Percentiles rank a stretch among this genome's conserved stretches.
phyloP scores from a whole-genome alignment of 2,888 invertebrate species.

The Punctoribates punctum region DNA sequence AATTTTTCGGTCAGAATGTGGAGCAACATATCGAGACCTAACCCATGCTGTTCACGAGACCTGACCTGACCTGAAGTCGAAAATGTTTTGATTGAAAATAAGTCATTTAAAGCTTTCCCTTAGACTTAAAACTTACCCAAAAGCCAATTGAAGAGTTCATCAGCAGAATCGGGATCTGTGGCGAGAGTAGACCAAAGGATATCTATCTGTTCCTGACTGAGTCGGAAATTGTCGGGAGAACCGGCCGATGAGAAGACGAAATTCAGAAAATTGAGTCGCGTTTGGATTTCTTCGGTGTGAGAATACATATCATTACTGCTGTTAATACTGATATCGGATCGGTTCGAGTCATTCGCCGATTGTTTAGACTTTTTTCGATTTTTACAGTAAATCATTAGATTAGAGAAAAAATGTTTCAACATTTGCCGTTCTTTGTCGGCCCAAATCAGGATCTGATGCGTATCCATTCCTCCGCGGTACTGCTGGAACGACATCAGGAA shows the following conservation, averaged over 20 bases:
- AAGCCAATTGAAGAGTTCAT: slow-evolving; percentile 89
- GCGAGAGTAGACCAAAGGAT: slow-evolving; percentile 87
- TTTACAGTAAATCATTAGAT: slow-evolving; percentile 65
- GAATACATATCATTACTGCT: slow-evolving; percentile 42
- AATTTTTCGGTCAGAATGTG: slow-evolving; percentile 83
- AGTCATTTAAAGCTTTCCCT: background rate
- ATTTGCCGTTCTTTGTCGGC: slow-evolving; percentile 86
- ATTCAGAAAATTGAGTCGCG: slow-evolving; percentile 82
- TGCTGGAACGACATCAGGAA: slow-evolving; percentile 86
- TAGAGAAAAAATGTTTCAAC: slow-evolving; percentile 87
- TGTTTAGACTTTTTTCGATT: background rate
- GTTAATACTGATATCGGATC: background rate
- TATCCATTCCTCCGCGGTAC: slow-evolving; percentile 73
- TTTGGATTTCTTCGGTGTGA: slow-evolving; percentile 74
- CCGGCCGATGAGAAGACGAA: slow-evolving; percentile 85
- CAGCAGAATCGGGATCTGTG: slow-evolving; percentile 76
- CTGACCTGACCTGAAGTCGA: slow-evolving; percentile 65
- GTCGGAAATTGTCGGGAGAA: slow-evolving; percentile 75
- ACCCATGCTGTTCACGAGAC: slow-evolving; percentile 79
- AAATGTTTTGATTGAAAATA: background rate
- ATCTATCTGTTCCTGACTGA: slow-evolving; percentile 76
- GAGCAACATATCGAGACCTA: slow-evolving; percentile 78
- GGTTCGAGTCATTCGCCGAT: background rate
- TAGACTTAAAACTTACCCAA: slow-evolving; percentile 58
- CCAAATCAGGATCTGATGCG: slow-evolving; percentile 84